Evolutionary conservation across 1,140 invertebrate genomes (phyloP).

Genomic region (Lordiphosa mommai): DNA sequence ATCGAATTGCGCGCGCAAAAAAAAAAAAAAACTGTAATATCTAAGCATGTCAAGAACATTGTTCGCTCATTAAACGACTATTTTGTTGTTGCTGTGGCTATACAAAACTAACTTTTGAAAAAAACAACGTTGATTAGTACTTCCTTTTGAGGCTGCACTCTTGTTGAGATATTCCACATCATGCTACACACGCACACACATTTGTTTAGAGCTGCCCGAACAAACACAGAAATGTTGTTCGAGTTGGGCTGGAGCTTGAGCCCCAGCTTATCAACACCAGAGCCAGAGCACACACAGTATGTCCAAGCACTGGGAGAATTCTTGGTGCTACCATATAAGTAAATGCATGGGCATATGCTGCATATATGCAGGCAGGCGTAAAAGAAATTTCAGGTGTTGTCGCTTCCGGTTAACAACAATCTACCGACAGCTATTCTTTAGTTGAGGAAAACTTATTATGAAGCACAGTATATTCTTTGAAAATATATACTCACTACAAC

Average conservation of each 20-base stretch:
- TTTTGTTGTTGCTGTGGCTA: slow-evolving; percentile 22
- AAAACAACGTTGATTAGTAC: slow-evolving; percentile 66
- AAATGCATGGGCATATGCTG: background rate
- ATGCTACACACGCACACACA: slow-evolving; percentile 16
- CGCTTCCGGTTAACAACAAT: background rate
- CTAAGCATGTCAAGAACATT: slow-evolving; percentile 76
- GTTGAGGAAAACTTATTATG: too few relatives aligned
- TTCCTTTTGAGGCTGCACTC: slow-evolving; percentile 64
- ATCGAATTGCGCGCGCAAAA: slow-evolving; percentile 59
- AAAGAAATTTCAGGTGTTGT: background rate
- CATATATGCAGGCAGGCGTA: background rate
- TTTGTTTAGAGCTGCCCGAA: slow-evolving; percentile 45
- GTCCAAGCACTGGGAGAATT: background rate
- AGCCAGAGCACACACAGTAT: too few relatives aligned
- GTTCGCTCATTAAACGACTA: slow-evolving; percentile 62
- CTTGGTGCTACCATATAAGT: background rate
- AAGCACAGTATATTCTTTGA: too few relatives aligned
- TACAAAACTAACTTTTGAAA: slow-evolving; percentile 58
- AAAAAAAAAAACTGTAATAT: slow-evolving; percentile 35
- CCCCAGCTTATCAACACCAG: slow-evolving; percentile 37
- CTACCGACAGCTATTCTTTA: too few relatives aligned
- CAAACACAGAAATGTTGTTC: slow-evolving; percentile 44
- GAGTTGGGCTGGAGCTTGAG: slow-evolving; percentile 25
- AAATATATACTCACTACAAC: too few relatives aligned
- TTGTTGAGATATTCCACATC: slow-evolving; percentile 43